Percentiles rank a stretch among this genome's conserved stretches.
These are phyloP conservation scores for Aphaenogaster rudis DNA, from an alignment of 1,140 invertebrate species.

Conservation along the genomic window DNA sequence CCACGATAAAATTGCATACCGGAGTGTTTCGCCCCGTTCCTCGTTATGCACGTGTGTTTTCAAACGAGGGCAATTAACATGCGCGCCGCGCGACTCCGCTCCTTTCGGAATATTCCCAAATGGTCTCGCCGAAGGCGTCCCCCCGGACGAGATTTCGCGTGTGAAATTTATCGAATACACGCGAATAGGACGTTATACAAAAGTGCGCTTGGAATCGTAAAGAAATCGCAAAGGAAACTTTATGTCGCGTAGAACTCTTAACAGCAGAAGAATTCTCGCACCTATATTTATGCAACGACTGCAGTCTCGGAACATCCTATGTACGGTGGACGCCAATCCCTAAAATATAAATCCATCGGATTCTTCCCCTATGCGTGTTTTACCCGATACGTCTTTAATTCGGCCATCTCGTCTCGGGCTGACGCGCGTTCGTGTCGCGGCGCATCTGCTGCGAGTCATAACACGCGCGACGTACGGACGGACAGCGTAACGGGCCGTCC, in stretches of 20 bases:
- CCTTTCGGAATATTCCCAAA: constrained; percentile 13
- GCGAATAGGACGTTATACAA: not conserved
- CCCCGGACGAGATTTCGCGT: not conserved
- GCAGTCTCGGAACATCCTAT: not conserved
- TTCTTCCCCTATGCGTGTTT: not conserved
- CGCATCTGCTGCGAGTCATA: constrained; percentile 59
- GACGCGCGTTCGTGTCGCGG: constrained; percentile 32
- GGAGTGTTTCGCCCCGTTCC: not conserved
- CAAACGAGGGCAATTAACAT: constrained; percentile 49
- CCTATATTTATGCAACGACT: not conserved
- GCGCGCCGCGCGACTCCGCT: constrained; percentile 27
- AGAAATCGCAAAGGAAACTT: not conserved
- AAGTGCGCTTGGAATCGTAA: not conserved
- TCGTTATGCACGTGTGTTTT: constrained; percentile 29
- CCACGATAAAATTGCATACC: constrained; percentile 41
- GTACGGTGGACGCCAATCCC: not conserved
- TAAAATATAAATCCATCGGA: not conserved
- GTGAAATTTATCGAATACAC: not conserved
- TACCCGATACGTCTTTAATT: constrained; percentile 23
- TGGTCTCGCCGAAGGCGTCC: not conserved
- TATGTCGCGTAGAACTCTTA: not conserved
- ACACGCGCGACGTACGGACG: constrained; percentile 50
- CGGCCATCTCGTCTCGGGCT: constrained; percentile 6
- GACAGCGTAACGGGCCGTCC: constrained; percentile 53
- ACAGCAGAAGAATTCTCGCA: not conserved